Conservation (phyloP, 2,888 invertebrate genomes). For the Epinotia ramella region DNA sequence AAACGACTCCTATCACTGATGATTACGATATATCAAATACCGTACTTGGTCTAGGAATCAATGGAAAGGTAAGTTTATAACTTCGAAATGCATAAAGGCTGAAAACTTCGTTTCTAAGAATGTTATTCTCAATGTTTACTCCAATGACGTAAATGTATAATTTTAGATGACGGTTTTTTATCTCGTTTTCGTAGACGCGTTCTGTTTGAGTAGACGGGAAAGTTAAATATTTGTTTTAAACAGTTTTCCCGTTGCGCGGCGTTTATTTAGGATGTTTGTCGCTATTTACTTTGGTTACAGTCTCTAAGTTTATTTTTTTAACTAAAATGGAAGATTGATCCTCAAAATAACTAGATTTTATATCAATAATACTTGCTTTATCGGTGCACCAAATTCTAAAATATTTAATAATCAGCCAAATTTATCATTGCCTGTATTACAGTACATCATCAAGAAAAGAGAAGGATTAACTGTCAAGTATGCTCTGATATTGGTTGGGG, state of each 20-base stretch:
- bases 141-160: conserved; percentile 58
- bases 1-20: conserved; percentile 93
- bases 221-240: not conserved
- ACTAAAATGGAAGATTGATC: too few species aligned
- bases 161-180: conserved; percentile 48
- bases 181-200: conserved; percentile 46
- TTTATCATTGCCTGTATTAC: too few species aligned
- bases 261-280: not conserved
- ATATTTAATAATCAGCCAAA: too few species aligned
- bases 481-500: too few species aligned
- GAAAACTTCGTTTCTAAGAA: conserved; percentile 27
- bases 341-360: too few species aligned
- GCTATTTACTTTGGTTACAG: not conserved
- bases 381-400: too few species aligned
- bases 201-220: conserved; percentile 33
- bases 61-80: conserved; percentile 90
- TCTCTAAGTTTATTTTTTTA: too few species aligned
- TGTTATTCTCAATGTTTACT: conserved; percentile 56
- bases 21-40: conserved; percentile 97
- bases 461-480: too few species aligned
- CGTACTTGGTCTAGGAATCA: conserved; percentile 98
- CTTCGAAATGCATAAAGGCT: conserved; percentile 18
- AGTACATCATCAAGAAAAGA: too few species aligned
- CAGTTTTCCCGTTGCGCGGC: not conserved
- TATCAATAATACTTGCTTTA: too few species aligned